These are phyloP conservation scores for Drosophila bocqueti DNA, from an alignment of 1,140 invertebrate species.

Conservation along the genomic window DNA sequence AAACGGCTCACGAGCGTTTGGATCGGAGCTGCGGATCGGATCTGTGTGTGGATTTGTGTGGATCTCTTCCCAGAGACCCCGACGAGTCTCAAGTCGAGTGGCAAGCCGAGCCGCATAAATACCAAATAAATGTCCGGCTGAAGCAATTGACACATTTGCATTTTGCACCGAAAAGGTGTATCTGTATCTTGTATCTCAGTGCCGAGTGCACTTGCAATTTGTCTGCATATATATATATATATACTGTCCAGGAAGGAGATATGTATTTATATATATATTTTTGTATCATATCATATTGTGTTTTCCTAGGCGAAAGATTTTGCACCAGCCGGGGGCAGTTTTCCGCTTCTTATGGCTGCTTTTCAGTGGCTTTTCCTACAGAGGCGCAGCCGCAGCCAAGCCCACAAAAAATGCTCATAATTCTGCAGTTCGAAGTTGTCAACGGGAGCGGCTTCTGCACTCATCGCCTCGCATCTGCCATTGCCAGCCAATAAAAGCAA, in stretches of 20 bases:
- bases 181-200: constrained; percentile 41
- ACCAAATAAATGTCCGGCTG: constrained; percentile 76
- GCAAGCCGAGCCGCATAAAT: constrained; percentile 39
- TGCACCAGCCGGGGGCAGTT: constrained; percentile 51
- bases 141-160: constrained; percentile 81
- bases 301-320: constrained; percentile 59
- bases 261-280: background rate
- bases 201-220: constrained; percentile 33
- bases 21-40: background rate
- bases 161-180: constrained; percentile 36
- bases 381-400: constrained; percentile 54
- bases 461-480: constrained; percentile 35
- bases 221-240: constrained; percentile 2
- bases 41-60: background rate
- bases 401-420: constrained; percentile 79
- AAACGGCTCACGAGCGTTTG: constrained; percentile 63
- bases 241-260: constrained; percentile 6
- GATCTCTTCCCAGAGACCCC: constrained; percentile 23
- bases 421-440: constrained; percentile 69
- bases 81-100: constrained; percentile 41
- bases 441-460: constrained; percentile 75
- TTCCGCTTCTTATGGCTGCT: background rate
- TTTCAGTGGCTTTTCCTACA: constrained; percentile 5
- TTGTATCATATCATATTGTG: constrained; percentile 21
- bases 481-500: constrained; percentile 79